Base-by-base conservation (phyloP, 2,113 vertebrate species). In the Anguilla rostrata region DNA sequence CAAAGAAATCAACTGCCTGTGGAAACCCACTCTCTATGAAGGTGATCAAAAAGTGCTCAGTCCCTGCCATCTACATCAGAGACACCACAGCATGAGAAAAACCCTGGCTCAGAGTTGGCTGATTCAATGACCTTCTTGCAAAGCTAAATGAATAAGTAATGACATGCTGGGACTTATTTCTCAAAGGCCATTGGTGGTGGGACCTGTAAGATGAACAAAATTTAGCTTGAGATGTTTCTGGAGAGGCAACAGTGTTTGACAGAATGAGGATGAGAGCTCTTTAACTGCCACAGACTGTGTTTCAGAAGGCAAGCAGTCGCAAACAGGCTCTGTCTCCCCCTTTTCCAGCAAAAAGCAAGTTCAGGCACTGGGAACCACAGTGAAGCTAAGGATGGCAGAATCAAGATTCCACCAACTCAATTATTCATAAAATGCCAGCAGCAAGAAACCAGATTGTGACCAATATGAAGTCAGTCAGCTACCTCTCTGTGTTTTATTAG, bases 351-450 rank as follows among this genome's bases (percentile, higher is more conserved):
- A 41, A 85, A 78, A 46, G 78, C 79, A 41, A 43, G 85, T 86
- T 81, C 56, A 66, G 78, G 85, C 79, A 43, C 39, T n/a, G 39
- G 85, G 53, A 86, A 20, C 57, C 81, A 15, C 53, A 46, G 2
- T 43, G 85, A 56, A 39, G 79, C 18, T 39, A 56, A 88, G 63
- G 92, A 87, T 85, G 1, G 87, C 92, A 92, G 94, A 94, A 87
- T 92, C 63, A 93, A 95, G 95, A 96, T 96, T 95, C 94, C 94
- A 91, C 87, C 88, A 63, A 94, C 94, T 99, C 93, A 97, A 99
- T 98, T 96, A 98, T 99, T 96, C 90, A 98, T 96, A 91, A 81
- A 94, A 91, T 88, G 97, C 97, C 97, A 95, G 96, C 91, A 98
- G 97, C 98, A 96, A 97, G 94, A 94, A 95, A 97, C 95, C 96